phyloP scores from a whole-genome alignment of 37 sponge, comb jelly and placozoan species.

The Dysidea cf. avara region DNA sequence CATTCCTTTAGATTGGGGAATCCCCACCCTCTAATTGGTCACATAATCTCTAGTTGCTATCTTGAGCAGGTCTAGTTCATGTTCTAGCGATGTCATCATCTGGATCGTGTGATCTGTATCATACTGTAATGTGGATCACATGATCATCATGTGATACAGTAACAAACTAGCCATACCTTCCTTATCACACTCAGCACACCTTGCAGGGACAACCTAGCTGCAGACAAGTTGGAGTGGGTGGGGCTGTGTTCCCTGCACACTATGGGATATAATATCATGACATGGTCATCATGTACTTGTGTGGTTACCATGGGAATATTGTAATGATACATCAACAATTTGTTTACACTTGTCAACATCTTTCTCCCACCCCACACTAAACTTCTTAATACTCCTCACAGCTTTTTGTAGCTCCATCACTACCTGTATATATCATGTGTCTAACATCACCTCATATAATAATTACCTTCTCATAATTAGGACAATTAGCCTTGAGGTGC shows the following conservation, averaged over 20 bases:
- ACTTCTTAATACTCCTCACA: slow-evolving; percentile 33
- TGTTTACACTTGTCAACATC: slow-evolving; percentile 16
- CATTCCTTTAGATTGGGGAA: no score
- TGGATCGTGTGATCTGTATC: no score
- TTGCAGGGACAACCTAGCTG: slow-evolving; percentile 58
- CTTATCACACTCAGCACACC: slow-evolving; percentile 28
- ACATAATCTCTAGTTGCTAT: no score
- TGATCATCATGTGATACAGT: no score
- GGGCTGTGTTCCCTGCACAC: background rate
- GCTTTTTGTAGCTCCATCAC: slow-evolving; percentile 76
- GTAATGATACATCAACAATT: slow-evolving; percentile 47
- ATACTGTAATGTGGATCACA: no score
- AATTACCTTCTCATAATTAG: slow-evolving; percentile 55
- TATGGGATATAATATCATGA: background rate
- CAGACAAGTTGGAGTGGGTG: slow-evolving; percentile 17
- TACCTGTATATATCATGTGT: slow-evolving; percentile 44
- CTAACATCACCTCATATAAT: background rate
- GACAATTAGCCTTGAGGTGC: slow-evolving; percentile 30
- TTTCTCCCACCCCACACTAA: slow-evolving; percentile 53
- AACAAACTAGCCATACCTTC: slow-evolving; percentile 33
- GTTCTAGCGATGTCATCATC: no score
- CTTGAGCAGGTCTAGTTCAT: no score
- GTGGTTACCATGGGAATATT: slow-evolving; percentile 63
- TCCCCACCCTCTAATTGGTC: no score
- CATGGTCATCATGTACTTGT: background rate